These are phyloP conservation scores for Sphaerophoria rueppellii DNA, from an alignment of 2,888 invertebrate species.

Conservation along the genomic window DNA sequence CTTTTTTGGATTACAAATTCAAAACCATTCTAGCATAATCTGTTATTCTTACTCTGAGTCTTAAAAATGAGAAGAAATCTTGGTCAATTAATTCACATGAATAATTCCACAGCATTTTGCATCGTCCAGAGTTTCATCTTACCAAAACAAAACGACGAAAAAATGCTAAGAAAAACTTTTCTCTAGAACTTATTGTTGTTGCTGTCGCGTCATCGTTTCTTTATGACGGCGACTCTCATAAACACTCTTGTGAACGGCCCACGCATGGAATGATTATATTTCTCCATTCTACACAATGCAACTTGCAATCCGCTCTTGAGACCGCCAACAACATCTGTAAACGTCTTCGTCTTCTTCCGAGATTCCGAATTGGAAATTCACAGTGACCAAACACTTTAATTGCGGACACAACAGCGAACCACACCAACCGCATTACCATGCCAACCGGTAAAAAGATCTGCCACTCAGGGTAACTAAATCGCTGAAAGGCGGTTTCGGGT, in stretches of 20 bases:
- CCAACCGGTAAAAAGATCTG: slow-evolving; percentile 51
- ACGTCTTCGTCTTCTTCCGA: slow-evolving; percentile 16
- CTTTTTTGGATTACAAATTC: background rate
- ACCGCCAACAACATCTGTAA: slow-evolving; percentile 12
- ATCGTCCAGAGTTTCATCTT: slow-evolving; percentile 6
- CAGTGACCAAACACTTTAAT: slow-evolving; percentile 35
- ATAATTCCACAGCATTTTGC: slow-evolving; percentile 10
- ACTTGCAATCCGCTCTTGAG: slow-evolving; percentile 19
- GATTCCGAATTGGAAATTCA: slow-evolving; percentile 46
- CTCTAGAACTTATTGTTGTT: background rate
- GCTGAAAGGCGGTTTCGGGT: slow-evolving; percentile 46
- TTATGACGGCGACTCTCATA: slow-evolving; percentile 19
- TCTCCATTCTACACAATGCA: background rate
- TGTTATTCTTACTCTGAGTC: background rate
- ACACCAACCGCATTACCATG: background rate
- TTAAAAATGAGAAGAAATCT: background rate
- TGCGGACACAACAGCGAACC: slow-evolving; percentile 22
- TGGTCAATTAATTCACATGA: slow-evolving; percentile 19
- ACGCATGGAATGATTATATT: slow-evolving; percentile 52
- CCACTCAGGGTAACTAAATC: slow-evolving; percentile 51
- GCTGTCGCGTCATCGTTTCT: background rate
- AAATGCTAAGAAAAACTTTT: background rate
- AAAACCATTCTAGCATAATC: background rate
- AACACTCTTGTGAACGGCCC: slow-evolving; percentile 51
- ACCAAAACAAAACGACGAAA: slow-evolving; percentile 23